Conservation (phyloP, 2,113 vertebrate genomes). For the Empidonax traillii region DNA sequence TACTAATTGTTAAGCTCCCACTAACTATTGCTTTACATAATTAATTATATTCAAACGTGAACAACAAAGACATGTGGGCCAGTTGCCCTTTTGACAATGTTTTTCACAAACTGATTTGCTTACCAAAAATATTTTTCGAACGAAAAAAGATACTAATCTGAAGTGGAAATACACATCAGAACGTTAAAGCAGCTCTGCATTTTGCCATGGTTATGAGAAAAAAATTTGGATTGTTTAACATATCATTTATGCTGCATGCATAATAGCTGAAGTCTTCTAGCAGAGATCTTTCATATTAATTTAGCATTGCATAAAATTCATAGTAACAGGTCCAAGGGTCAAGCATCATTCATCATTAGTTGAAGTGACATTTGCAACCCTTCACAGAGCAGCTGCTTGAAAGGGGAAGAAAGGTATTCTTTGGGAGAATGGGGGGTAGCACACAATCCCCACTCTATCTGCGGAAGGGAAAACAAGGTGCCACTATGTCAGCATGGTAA, state of each 20-base stretch:
- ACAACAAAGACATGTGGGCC: conserved; percentile 84
- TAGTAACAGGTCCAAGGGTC: conserved; percentile 85
- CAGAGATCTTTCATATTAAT: conserved; percentile 81
- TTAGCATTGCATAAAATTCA: conserved; percentile 83
- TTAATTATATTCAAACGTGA: conserved; percentile 89
- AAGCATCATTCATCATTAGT: conserved; percentile 98
- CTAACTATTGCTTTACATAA: conserved; percentile 92
- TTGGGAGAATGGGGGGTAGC: conserved; percentile 78
- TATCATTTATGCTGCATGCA: conserved; percentile 69
- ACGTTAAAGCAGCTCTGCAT: conserved; percentile 75
- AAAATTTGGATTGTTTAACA: conserved; percentile 71
- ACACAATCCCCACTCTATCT: conserved; percentile 87
- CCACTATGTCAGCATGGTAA: conserved; percentile 93
- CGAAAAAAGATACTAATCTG: conserved; percentile 73
- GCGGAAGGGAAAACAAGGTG: conserved; percentile 89
- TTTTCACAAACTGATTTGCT: conserved; percentile 71
- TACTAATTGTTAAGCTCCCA: conserved; percentile 93
- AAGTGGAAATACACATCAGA: conserved; percentile 81
- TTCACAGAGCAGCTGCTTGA: conserved; percentile 88
- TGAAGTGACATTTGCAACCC: conserved; percentile 95
- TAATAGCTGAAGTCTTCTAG: conserved; percentile 72
- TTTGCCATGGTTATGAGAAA: conserved; percentile 73
- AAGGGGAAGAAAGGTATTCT: conserved; percentile 85
- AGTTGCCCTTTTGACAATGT: conserved; percentile 81
- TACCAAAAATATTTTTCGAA: conserved; percentile 79